A percentile compares a stretch with the other conserved stretches of the same genome.
phyloP scores from a whole-genome alignment of 1,140 invertebrate species.

The Drosophila navojoa region DNA sequence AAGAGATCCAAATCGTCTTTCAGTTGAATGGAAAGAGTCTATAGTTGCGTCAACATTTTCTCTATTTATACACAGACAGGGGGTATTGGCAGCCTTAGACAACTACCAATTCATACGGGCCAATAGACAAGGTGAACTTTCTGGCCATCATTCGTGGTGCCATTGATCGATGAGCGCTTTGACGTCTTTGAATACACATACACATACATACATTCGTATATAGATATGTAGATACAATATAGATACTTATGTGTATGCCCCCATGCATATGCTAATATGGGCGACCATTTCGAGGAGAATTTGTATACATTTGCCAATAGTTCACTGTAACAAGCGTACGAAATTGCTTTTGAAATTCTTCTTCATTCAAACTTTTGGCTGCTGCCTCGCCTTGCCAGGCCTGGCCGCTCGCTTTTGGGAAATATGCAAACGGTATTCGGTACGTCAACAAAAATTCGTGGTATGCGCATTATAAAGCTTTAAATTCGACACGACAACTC shows the following conservation, averaged over 20 bases:
- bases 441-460: slow-evolving; percentile 79
- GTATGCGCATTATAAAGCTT: slow-evolving; percentile 77
- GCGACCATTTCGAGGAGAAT: background rate
- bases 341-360: slow-evolving; percentile 44
- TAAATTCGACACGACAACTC: slow-evolving; percentile 77
- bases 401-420: slow-evolving; percentile 31
- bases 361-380: slow-evolving; percentile 13
- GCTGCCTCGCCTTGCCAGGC: background rate
- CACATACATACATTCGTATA: slow-evolving; percentile 6
- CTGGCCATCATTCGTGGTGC: slow-evolving; percentile 35
- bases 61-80: slow-evolving; percentile 5
- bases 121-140: slow-evolving; percentile 36
- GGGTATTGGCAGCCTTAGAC: slow-evolving; percentile 26
- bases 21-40: too few species aligned
- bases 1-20: too few species aligned
- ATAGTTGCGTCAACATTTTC: background rate
- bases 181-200: slow-evolving; percentile 40
- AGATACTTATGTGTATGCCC: background rate
- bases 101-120: slow-evolving; percentile 34
- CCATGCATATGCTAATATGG: slow-evolving; percentile 21
- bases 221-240: slow-evolving; percentile 5
- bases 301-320: slow-evolving; percentile 37
- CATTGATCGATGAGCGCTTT: slow-evolving; percentile 53
- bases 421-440: slow-evolving; percentile 75
- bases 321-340: slow-evolving; percentile 44